These are phyloP conservation scores for Trachelipus rathkii DNA, from an alignment of 1,140 invertebrate species.

Conservation along the genomic window DNA sequence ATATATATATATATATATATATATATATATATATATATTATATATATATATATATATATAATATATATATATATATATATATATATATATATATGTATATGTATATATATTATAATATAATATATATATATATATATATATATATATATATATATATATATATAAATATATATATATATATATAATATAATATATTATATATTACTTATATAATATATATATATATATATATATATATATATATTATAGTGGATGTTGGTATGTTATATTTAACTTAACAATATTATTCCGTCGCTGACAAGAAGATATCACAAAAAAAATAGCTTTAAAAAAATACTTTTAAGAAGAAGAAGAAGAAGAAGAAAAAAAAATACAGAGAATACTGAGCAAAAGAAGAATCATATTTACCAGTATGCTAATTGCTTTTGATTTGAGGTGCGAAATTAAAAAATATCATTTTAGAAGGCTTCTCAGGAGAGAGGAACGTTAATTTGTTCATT, in stretches of 20 bases:
- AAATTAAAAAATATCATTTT: not conserved
- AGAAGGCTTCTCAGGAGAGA: not conserved
- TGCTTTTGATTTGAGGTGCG: not conserved
- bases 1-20: too few species aligned
- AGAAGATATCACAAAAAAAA: too few species aligned
- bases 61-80: too few species aligned
- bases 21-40: too few species aligned
- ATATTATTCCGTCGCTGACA: too few species aligned
- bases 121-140: conserved; percentile 22
- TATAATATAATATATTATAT: conserved; percentile 1
- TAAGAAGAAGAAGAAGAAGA: too few species aligned
- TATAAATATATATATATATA: conserved; percentile 17
- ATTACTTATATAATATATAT: conserved; percentile 16
- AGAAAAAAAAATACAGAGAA: too few species aligned
- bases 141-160: conserved; percentile 22
- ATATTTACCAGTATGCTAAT: not conserved
- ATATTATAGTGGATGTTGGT: not conserved
- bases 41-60: too few species aligned
- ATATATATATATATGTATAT: too few species aligned
- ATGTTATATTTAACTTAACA: too few species aligned
- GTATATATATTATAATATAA: not conserved
- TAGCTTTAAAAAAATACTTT: too few species aligned
- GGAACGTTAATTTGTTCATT: not conserved
- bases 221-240: not conserved
- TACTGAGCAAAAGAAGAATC: too few species aligned